These are phyloP conservation scores for Tribolium freemani DNA, from an alignment of 2,888 invertebrate species.

Conservation along the genomic window DNA sequence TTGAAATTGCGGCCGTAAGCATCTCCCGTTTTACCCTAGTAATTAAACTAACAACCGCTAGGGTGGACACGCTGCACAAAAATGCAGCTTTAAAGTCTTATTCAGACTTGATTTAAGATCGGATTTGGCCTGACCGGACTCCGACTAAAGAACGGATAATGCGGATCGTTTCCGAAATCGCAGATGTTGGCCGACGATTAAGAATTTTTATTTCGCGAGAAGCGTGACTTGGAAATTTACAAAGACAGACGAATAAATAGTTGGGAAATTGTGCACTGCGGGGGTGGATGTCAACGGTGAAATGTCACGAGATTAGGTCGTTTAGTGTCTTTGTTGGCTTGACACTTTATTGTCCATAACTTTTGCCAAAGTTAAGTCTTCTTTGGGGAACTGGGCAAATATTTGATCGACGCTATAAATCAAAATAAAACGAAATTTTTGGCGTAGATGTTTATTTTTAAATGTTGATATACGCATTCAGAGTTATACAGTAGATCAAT, in stretches of 20 bases:
- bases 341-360: background rate
- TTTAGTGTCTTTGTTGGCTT: background rate
- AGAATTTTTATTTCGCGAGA: too few relatives aligned
- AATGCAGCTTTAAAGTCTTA: constrained; percentile 60
- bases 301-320: background rate
- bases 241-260: background rate
- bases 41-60: constrained; percentile 66
- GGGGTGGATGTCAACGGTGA: background rate
- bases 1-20: constrained; percentile 54
- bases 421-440: too few relatives aligned
- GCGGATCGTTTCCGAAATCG: constrained; percentile 48
- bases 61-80: constrained; percentile 60
- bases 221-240: background rate
- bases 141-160: constrained; percentile 52
- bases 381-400: background rate
- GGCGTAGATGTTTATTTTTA: too few relatives aligned
- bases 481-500: too few relatives aligned
- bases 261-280: background rate
- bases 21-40: constrained; percentile 61
- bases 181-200: constrained; percentile 26
- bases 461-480: too few relatives aligned
- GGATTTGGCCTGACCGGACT: constrained; percentile 50
- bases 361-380: background rate
- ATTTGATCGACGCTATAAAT: too few relatives aligned
- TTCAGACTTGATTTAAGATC: constrained; percentile 60